These are phyloP conservation scores for Azorinus chamasolen DNA, from an alignment of 2,888 invertebrate species.

Conservation along the genomic window DNA sequence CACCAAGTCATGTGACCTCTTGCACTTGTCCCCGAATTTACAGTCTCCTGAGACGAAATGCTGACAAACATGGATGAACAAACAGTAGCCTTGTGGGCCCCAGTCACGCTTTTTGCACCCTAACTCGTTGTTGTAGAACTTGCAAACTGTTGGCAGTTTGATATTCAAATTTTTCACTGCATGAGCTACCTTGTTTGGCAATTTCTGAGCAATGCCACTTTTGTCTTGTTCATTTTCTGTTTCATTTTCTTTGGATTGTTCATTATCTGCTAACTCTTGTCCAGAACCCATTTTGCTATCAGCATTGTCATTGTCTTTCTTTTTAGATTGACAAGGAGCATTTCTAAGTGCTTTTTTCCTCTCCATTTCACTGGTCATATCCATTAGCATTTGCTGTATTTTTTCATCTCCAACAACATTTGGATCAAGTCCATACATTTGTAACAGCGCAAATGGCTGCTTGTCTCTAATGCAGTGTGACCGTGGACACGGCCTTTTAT, in stretches of 20 bases:
- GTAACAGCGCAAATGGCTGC: constrained; percentile 47
- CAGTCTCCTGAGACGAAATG: constrained; percentile 50
- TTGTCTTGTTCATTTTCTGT: neutral
- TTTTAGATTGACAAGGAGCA: constrained; percentile 5
- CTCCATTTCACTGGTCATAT: constrained; percentile 21
- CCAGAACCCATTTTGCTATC: no score
- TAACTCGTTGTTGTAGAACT: constrained; percentile 56
- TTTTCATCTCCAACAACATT: constrained; percentile 46
- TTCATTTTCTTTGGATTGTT: neutral
- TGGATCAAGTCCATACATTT: constrained; percentile 58
- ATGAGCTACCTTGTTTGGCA: no score
- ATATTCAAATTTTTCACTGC: constrained; percentile 7
- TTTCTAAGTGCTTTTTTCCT: constrained; percentile 24
- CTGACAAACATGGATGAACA: constrained; percentile 61
- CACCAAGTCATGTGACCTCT: constrained; percentile 54
- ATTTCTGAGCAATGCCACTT: no score
- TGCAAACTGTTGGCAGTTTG: constrained; percentile 53
- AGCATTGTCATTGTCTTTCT: neutral
- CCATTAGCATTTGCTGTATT: constrained; percentile 31
- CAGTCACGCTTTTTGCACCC: constrained; percentile 59
- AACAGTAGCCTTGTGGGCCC: constrained; percentile 50
- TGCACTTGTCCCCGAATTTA: constrained; percentile 53
- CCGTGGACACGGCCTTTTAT: constrained; percentile 36
- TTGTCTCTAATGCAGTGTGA: constrained; percentile 49
- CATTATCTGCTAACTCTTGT: no score